Evolutionary conservation across 2,113 vertebrate genomes (phyloP).

Genomic region (Odocoileus virginianus): DNA sequence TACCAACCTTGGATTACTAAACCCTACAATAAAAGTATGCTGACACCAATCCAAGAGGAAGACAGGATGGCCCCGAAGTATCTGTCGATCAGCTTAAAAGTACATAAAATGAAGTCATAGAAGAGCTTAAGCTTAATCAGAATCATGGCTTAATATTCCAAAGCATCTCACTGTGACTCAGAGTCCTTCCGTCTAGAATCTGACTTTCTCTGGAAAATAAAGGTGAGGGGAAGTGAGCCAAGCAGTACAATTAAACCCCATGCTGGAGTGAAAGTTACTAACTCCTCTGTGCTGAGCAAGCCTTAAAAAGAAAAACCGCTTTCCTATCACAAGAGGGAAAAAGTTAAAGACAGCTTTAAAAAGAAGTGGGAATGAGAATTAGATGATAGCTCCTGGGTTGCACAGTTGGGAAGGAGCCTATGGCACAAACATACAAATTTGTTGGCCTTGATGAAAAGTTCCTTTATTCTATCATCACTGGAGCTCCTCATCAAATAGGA

Average conservation of each 20-base stretch:
- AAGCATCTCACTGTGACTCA: background rate
- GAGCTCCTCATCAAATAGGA: background rate
- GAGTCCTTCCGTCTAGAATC: background rate
- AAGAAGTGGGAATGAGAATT: background rate
- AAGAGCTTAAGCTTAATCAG: background rate
- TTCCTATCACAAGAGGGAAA: background rate
- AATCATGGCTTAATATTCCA: slow-evolving; percentile 55
- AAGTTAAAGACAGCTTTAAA: background rate
- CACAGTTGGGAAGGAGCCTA: background rate
- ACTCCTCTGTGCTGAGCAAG: background rate
- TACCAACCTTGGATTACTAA: background rate
- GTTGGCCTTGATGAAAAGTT: background rate
- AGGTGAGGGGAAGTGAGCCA: background rate
- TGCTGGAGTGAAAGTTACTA: background rate
- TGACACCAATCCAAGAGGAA: background rate
- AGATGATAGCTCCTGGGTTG: background rate
- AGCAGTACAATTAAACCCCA: background rate
- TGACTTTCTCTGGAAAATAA: background rate
- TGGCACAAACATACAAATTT: background rate
- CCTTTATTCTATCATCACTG: background rate
- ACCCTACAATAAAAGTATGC: background rate
- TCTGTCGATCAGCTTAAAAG: slow-evolving; percentile 49
- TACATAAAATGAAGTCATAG: slow-evolving; percentile 41
- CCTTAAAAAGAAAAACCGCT: background rate
- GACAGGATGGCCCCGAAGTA: slow-evolving; percentile 9